Base-by-base conservation (phyloP, 2,888 invertebrate species). In the Urechis unicinctus region DNA sequence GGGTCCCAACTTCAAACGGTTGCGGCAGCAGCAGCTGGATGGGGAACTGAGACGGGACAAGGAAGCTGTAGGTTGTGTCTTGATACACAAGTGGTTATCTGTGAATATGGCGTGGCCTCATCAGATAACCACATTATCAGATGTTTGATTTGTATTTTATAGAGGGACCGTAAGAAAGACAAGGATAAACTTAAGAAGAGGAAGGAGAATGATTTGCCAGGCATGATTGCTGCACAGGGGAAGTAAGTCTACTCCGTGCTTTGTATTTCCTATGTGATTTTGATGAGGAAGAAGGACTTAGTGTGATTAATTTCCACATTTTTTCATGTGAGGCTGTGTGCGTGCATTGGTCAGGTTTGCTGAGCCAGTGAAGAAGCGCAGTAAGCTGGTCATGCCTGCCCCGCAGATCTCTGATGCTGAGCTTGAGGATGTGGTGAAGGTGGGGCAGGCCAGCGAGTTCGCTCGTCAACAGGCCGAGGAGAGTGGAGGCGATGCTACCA, bases 371-470 rank as follows among this genome's bases (percentile, higher is more conserved):
- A 86, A 88, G 63, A 96, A 96, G 75, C 83, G 96, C 54, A 94
- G 93, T 63, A 98, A 98, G 78, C 83, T 99, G 31, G 95, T 98
- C 28, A 78, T 99, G 52, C 97, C 98, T 0, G 88, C 89, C 65
- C 97, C 98, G 0, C 97, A 98, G 80, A 96, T 98, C 57, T 88
- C 94, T 0, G 97, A 98, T 75, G 84, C 84, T 76, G 83, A 83
- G 59, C 67, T 83, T 49, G 83, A 83, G 63, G 81, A 82, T 69
- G 85, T 86, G 24, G 52, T 57, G 29, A 62, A 62, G 46, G 52
- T 61, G 13, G 97, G 97, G 5, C 79, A 81, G 63, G 81, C 81
- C 1, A 81, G 80, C 55, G 82, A 83, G 66, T 77, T 77, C 52
- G 81, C 82, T 3, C 73, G 24, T 61, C 94, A 95, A 78, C 80